These are phyloP conservation scores for Scrobipalpa costella DNA, from an alignment of 2,888 invertebrate genomes.

Conservation along the genomic window DNA sequence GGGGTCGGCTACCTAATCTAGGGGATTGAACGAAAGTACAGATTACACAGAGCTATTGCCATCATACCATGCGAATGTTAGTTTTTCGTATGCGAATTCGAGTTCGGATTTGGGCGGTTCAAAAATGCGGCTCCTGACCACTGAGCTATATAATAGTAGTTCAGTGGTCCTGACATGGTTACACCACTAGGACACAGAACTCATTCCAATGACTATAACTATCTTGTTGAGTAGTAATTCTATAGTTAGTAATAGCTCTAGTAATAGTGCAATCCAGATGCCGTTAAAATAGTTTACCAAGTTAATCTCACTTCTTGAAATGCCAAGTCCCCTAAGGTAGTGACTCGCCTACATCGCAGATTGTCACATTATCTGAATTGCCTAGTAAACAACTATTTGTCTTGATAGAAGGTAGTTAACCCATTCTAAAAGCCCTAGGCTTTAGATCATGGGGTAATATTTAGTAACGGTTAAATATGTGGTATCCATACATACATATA, in stretches of 20 bases:
- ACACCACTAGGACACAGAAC: no score
- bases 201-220: background rate
- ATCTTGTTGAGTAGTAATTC: background rate
- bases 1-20: no score
- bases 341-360: background rate
- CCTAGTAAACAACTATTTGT: background rate
- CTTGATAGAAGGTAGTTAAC: background rate
- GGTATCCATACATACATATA: no score
- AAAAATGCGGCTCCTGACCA: no score
- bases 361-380: constrained; percentile 2
- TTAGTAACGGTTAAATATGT: background rate
- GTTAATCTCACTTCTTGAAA: background rate
- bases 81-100: no score
- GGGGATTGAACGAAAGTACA: no score
- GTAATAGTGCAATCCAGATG: background rate
- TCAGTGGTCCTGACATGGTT: no score
- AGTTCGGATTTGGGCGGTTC: no score
- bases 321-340: background rate
- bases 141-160: no score
- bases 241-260: no score
- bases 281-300: background rate
- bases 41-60: no score
- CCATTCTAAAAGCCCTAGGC: background rate
- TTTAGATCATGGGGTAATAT: background rate
- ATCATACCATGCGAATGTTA: no score